Conservation (phyloP, 2,797 vertebrate genomes). For the Enoplosus armatus region DNA sequence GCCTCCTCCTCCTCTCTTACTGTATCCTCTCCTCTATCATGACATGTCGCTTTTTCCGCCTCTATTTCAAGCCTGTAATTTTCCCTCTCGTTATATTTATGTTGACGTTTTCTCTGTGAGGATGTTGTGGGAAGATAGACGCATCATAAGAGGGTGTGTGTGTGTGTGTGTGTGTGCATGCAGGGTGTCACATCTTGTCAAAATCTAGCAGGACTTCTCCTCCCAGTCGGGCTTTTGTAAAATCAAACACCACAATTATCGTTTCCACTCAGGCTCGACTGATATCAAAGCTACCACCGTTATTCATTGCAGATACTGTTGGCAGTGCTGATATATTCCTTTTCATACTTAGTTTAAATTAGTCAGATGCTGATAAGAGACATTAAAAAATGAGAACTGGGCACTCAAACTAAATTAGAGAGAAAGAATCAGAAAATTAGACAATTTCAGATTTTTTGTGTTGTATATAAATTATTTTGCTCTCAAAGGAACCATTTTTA, state of each 20-base stretch:
- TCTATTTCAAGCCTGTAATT: constrained; percentile 34
- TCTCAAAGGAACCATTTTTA: not conserved
- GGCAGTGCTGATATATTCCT: not conserved
- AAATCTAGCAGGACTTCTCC: constrained; percentile 16
- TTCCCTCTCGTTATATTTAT: constrained; percentile 12
- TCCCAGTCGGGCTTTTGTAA: constrained; percentile 24
- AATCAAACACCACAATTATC: not conserved
- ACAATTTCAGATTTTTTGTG: too few relatives aligned
- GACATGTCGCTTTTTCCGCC: constrained; percentile 25
- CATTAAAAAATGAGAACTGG: not conserved
- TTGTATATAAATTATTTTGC: not conserved
- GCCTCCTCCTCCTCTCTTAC: constrained; percentile 9
- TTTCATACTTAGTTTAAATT: not conserved
- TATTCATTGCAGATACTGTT: not conserved
- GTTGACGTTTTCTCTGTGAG: not conserved
- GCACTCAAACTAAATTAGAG: not conserved
- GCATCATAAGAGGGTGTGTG: constrained; percentile 5
- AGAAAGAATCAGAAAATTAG: too few relatives aligned
- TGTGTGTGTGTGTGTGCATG: constrained; percentile 1
- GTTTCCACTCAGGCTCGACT: not conserved
- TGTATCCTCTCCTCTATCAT: constrained; percentile 33
- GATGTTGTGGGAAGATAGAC: constrained; percentile 23
- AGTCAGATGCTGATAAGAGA: not conserved
- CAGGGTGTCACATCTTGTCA: constrained; percentile 38
- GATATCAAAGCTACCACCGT: not conserved